phyloP scores from a whole-genome alignment of 2,888 invertebrate genomes.

The Chrysomela aeneicollis region DNA sequence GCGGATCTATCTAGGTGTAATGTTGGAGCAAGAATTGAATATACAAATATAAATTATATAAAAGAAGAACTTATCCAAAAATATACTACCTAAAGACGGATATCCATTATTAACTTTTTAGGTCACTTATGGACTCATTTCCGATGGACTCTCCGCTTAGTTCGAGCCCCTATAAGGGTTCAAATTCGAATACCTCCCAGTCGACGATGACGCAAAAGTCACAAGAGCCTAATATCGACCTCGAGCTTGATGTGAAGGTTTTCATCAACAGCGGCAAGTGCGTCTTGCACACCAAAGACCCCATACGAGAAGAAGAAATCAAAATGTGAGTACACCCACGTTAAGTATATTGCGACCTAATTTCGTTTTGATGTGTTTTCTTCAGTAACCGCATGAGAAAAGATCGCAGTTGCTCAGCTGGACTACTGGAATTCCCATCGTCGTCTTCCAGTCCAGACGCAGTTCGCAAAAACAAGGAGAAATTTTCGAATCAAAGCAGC shows the following conservation, averaged over 20 bases:
- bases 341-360: too few relatives aligned
- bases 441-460: slow-evolving; percentile 59
- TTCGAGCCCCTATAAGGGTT: slow-evolving; percentile 43
- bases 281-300: slow-evolving; percentile 91
- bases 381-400: slow-evolving; percentile 71
- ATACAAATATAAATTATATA: too few relatives aligned
- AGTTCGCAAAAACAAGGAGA: slow-evolving; percentile 58
- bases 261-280: slow-evolving; percentile 97
- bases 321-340: slow-evolving; percentile 64
- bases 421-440: slow-evolving; percentile 56
- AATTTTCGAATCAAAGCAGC: slow-evolving; percentile 52
- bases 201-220: slow-evolving; percentile 61
- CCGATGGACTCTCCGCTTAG: slow-evolving; percentile 41
- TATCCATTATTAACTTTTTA: slow-evolving; percentile 26
- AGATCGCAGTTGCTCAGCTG: slow-evolving; percentile 66
- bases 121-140: slow-evolving; percentile 45
- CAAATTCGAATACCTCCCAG: slow-evolving; percentile 40
- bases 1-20: too few relatives aligned
- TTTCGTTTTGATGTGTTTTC: slow-evolving; percentile 8
- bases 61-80: too few relatives aligned
- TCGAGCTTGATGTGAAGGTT: slow-evolving; percentile 95
- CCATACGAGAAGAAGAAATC: slow-evolving; percentile 72
- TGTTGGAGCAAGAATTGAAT: too few relatives aligned
- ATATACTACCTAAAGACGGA: too few relatives aligned
- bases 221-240: slow-evolving; percentile 91